phyloP scores from a whole-genome alignment of 1,140 invertebrate species.

The Anadara kagoshimensis region DNA sequence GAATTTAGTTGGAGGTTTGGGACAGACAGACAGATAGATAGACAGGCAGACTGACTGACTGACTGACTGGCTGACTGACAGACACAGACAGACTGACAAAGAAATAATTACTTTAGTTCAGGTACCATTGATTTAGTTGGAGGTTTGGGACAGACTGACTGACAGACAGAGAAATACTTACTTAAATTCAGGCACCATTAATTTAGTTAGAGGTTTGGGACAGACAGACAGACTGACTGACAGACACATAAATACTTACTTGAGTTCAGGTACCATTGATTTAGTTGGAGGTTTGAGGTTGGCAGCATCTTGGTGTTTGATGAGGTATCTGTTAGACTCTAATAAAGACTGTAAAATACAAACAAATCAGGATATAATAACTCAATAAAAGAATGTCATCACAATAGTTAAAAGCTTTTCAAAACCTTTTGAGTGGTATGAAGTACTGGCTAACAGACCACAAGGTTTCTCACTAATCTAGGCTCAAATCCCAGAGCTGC shows the following conservation, averaged over 20 bases:
- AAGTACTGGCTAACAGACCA: no score
- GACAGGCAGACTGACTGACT: neutral
- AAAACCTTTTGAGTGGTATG: no score
- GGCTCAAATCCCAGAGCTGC: no score
- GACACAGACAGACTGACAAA: neutral
- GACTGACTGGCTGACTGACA: slow-evolving; percentile 10
- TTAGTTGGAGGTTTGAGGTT: slow-evolving; percentile 57
- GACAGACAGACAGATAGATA: slow-evolving; percentile 18
- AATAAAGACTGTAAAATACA: slow-evolving; percentile 56
- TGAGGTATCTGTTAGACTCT: slow-evolving; percentile 66
- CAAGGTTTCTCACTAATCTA: no score
- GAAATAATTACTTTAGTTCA: slow-evolving; percentile 52
- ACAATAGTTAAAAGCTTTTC: no score
- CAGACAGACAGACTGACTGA: slow-evolving; percentile 35
- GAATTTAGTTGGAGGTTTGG: slow-evolving; percentile 55
- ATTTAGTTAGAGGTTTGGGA: slow-evolving; percentile 16
- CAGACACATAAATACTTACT: slow-evolving; percentile 42
- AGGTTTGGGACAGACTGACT: slow-evolving; percentile 37
- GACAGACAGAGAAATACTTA: slow-evolving; percentile 20
- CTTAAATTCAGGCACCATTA: slow-evolving; percentile 56
- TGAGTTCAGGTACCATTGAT: slow-evolving; percentile 54
- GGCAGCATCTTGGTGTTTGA: slow-evolving; percentile 64
- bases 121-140: slow-evolving; percentile 51
- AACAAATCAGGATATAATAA: neutral
- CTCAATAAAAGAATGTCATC: slow-evolving; percentile 49